A percentile compares a stretch with the other conserved stretches of the same genome.
Evolutionary conservation across 2,888 invertebrate genomes (phyloP).

Genomic region (Andrena dorsata): DNA sequence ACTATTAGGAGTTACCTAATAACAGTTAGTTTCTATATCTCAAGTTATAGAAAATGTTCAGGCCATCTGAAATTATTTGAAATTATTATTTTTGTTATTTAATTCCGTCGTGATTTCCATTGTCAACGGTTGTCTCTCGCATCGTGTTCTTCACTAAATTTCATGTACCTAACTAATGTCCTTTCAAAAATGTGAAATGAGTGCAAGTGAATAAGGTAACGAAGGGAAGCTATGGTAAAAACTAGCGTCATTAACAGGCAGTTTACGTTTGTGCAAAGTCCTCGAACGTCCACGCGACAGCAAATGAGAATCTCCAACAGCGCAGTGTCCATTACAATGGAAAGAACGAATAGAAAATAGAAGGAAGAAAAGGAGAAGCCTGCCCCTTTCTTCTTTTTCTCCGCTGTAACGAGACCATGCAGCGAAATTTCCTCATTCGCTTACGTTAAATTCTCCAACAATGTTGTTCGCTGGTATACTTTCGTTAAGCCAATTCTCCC

Average conservation of each 20-base stretch:
- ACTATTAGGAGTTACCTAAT: too few relatives aligned
- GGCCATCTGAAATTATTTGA: too few relatives aligned
- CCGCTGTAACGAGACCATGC: not conserved
- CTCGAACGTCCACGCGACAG: slow-evolving; percentile 3
- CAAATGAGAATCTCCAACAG: slow-evolving; percentile 9
- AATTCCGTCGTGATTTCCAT: too few relatives aligned
- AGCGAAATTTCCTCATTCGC: slow-evolving; percentile 17
- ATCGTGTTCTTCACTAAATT: too few relatives aligned
- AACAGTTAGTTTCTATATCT: too few relatives aligned
- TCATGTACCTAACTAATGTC: not conserved
- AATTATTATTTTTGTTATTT: too few relatives aligned
- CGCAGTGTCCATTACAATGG: not conserved
- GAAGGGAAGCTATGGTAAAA: not conserved
- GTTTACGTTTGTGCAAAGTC: not conserved
- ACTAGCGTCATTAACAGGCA: not conserved
- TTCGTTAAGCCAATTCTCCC: slow-evolving; percentile 3
- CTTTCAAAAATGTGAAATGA: not conserved
- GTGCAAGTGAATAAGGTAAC: not conserved
- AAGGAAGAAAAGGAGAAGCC: not conserved
- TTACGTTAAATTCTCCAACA: slow-evolving; percentile 14
- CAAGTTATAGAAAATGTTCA: too few relatives aligned
- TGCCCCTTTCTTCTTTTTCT: not conserved
- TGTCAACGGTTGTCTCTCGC: too few relatives aligned
- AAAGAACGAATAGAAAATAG: not conserved
- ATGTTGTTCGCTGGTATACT: not conserved